phyloP scores from a whole-genome alignment of 2,797 vertebrate genomes.

The Molossus molossus region DNA sequence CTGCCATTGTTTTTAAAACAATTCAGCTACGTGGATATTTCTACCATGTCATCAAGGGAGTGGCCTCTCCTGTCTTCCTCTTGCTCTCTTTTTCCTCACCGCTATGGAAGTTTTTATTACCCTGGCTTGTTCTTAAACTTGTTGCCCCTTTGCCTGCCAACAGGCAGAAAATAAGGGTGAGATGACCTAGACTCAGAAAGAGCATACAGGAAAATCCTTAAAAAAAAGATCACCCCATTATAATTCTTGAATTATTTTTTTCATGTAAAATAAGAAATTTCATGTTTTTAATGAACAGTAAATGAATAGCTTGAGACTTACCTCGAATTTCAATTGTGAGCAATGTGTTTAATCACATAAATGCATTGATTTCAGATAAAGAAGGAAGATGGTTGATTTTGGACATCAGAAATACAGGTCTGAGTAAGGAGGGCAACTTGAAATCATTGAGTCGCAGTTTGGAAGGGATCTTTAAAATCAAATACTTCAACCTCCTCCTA shows the following conservation, averaged over 20 bases:
- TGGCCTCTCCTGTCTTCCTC: slow-evolving; percentile 1
- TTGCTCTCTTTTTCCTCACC: neutral
- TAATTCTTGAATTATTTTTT: slow-evolving; percentile 18
- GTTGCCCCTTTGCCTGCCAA: slow-evolving; percentile 27
- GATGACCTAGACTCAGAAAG: neutral
- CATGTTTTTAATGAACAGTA: neutral
- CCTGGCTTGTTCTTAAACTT: neutral
- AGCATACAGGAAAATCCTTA: neutral
- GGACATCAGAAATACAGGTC: neutral
- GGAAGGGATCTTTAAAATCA: slow-evolving; percentile 43
- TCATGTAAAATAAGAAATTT: slow-evolving; percentile 11
- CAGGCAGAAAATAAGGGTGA: neutral
- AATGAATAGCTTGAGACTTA: slow-evolving; percentile 24
- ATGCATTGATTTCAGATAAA: slow-evolving; percentile 36
- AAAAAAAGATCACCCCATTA: neutral
- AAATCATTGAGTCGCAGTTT: slow-evolving; percentile 31
- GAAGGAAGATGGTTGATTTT: neutral
- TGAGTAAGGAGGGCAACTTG: neutral
- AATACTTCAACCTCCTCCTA: neutral
- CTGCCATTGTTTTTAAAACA: slow-evolving; percentile 23
- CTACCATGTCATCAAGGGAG: neutral
- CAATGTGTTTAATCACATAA: slow-evolving; percentile 24
- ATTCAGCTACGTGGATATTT: neutral
- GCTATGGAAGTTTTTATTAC: neutral
- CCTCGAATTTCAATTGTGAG: neutral